phyloP scores from a whole-genome alignment of 2,113 vertebrate genomes.

The Oreocharis arfaki region DNA sequence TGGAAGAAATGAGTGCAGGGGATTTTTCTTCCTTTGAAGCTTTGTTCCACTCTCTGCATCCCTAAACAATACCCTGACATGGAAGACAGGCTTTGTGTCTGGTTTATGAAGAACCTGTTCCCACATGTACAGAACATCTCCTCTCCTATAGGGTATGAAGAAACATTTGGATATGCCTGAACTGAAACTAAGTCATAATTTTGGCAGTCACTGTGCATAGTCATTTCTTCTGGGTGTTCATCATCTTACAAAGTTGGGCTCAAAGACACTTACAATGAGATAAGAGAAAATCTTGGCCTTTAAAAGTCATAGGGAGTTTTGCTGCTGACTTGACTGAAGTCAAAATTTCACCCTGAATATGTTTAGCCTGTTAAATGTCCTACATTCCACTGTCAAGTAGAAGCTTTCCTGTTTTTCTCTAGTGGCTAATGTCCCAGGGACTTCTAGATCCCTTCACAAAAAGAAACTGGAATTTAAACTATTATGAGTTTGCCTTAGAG shows the following conservation, averaged over 20 bases:
- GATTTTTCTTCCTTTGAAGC: background rate
- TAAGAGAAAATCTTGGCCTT: background rate
- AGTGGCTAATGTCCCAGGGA: background rate
- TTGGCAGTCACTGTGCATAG: background rate
- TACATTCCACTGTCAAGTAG: background rate
- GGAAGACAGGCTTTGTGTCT: background rate
- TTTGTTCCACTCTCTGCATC: background rate
- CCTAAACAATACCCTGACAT: background rate
- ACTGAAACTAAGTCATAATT: background rate
- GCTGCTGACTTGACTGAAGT: background rate
- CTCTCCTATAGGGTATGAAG: background rate
- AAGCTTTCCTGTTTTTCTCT: background rate
- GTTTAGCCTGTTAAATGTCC: background rate
- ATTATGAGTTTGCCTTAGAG: background rate
- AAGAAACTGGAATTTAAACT: background rate
- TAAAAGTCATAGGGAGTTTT: background rate
- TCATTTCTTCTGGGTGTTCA: background rate
- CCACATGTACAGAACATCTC: background rate
- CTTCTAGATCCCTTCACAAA: background rate
- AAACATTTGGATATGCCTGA: background rate
- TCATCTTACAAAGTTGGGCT: background rate
- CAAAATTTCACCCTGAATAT: background rate
- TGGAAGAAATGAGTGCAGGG: background rate
- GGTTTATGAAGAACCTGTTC: background rate
- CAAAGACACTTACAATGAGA: background rate